Evolutionary conservation across 1,140 invertebrate genomes (phyloP), one percentile per base, ranked within the genome.

Genomic region (Drosophila orosa): DNA sequence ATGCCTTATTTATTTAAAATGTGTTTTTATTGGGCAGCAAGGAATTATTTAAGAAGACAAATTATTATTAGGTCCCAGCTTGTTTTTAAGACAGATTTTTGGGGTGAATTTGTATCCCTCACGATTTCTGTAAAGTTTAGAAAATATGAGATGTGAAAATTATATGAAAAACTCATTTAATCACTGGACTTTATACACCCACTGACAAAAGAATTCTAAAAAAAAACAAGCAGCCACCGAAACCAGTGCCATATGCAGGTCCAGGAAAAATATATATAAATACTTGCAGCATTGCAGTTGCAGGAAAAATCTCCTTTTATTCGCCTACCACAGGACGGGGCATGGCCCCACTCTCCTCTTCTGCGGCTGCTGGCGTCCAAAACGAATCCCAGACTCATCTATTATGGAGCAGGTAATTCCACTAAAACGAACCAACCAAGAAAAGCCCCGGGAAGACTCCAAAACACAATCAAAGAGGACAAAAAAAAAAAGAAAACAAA

Each of bases 331-430:
- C 35, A 24, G 22, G 4, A 65, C 25, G 19, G 35, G 63, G 44
- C 63, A 40, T 39, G 71, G 39, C 60, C 39, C 48, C 37, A 37
- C 48, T 29, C 31, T 31, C 45, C 48, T 29, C 31, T 31, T 6
- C 33, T 31, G 37, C 5, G 22, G 37, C 25, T 59, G 39, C 55
- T 76, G 72, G 72, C 73, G 73, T 76, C 62, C 56, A 60, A 59
- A 69, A 75, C 62, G 74, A 77, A 56, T 60, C 63, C 74, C 74
- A 77, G 74, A 50, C 65, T 68, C 75, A 87, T 87, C 55, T 77
- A 89, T 87, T 87, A 87, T 87, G 86, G 65, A 89, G 71, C 79
- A 87, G 77, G 83, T 87, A 87, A 87, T 87, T 87, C 84, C 79
- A 69, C 83, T 87, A 87, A 87, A 87, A 87, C 84, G 79, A 67